Evolutionary conservation across 2,888 invertebrate species (phyloP).

Genomic region (Yponomeuta sedellus): DNA sequence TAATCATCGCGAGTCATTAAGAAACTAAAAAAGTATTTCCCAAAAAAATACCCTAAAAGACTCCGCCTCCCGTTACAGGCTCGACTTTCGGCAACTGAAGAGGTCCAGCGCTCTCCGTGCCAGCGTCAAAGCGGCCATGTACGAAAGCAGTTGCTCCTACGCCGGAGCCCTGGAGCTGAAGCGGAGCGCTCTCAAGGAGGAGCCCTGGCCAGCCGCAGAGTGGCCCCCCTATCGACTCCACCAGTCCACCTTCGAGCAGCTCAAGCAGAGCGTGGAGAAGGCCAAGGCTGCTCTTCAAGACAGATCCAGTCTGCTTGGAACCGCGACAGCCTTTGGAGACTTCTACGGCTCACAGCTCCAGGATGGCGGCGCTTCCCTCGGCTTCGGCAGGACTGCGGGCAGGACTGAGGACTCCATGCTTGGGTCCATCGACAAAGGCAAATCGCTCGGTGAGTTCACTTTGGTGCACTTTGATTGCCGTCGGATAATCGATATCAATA

Average conservation of each 20-base stretch:
- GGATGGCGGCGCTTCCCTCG: conserved; percentile 51
- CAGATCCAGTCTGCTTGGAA: conserved; percentile 80
- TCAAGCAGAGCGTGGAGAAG: conserved; percentile 93
- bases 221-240: conserved; percentile 89
- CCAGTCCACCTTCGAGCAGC: conserved; percentile 91
- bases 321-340: conserved; percentile 84
- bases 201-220: conserved; percentile 79
- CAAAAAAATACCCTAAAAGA: too few relatives aligned
- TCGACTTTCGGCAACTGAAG: conserved; percentile 61
- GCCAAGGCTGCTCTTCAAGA: conserved; percentile 91
- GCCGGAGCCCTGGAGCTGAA: conserved; percentile 89
- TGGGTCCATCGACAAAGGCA: conserved; percentile 61
- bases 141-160: conserved; percentile 96
- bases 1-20: too few relatives aligned
- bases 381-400: conserved; percentile 48
- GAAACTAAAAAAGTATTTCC: too few relatives aligned
- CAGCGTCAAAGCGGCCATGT: conserved; percentile 80
- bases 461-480: not conserved
- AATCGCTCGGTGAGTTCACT: conserved; percentile 55
- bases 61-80: conserved; percentile 35
- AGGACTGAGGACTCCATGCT: conserved; percentile 65
- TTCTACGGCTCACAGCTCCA: conserved; percentile 76
- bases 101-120: conserved; percentile 58
- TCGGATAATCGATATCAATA: too few relatives aligned
- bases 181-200: conserved; percentile 77